These are phyloP conservation scores for Zenarchopterus dispar DNA, from an alignment of 2,797 vertebrate species.

Conservation along the genomic window DNA sequence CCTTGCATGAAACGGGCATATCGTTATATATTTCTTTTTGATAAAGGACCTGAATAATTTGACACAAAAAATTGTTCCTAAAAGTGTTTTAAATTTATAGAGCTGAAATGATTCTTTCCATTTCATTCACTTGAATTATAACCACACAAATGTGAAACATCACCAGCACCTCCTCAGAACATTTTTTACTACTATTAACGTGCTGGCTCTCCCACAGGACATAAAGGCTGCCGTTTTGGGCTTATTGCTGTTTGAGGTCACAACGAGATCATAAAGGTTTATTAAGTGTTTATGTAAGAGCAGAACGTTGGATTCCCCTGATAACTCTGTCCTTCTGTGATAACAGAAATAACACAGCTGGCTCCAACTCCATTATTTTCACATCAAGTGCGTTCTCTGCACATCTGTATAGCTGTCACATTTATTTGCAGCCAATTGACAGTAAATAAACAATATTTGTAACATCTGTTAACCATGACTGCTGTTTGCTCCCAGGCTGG, in stretches of 20 bases:
- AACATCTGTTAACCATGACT: slow-evolving; percentile 36
- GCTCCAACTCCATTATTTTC: background rate
- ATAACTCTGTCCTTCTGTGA: background rate
- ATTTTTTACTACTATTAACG: background rate
- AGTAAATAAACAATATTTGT: slow-evolving; percentile 41
- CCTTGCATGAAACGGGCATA: too few relatives aligned
- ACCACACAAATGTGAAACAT: background rate
- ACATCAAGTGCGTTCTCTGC: background rate
- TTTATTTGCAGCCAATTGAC: slow-evolving; percentile 20
- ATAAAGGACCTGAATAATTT: too few relatives aligned
- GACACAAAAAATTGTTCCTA: too few relatives aligned
- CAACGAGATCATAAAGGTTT: slow-evolving; percentile 10
- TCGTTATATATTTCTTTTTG: too few relatives aligned
- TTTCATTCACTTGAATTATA: background rate
- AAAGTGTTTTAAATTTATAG: too few relatives aligned
- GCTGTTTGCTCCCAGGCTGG: slow-evolving; percentile 28
- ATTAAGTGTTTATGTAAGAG: slow-evolving; percentile 14
- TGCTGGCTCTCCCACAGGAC: slow-evolving; percentile 1
- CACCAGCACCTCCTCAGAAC: background rate
- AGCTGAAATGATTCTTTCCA: background rate
- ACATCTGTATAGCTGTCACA: slow-evolving; percentile 40
- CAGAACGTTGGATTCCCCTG: background rate
- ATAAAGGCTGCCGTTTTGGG: background rate
- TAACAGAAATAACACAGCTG: background rate
- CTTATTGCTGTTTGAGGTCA: slow-evolving; percentile 16